These are phyloP conservation scores for Sycophaga agraensis DNA, from an alignment of 1,140 invertebrate species.

Conservation along the genomic window DNA sequence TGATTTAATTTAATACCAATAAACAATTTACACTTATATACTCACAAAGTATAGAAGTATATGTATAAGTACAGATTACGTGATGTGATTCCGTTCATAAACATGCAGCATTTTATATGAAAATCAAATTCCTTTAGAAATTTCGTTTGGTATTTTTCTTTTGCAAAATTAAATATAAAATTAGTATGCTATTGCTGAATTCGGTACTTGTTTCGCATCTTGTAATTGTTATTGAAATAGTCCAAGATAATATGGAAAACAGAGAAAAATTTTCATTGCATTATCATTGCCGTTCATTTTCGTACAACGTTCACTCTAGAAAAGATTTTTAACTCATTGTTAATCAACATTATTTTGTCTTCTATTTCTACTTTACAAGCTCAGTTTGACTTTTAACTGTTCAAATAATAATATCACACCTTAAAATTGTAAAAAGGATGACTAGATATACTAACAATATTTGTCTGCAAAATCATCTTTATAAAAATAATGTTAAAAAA, in stretches of 20 bases:
- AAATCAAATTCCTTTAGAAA: slow-evolving; percentile 14
- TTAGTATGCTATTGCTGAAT: too few relatives aligned
- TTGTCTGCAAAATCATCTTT: slow-evolving; percentile 20
- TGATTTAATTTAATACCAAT: too few relatives aligned
- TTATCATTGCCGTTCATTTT: too few relatives aligned
- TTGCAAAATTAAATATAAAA: too few relatives aligned
- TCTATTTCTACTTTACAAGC: slow-evolving; percentile 17
- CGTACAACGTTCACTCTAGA: too few relatives aligned
- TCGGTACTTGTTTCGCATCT: too few relatives aligned
- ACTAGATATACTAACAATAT: slow-evolving; percentile 12
- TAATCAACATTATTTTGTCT: slow-evolving; percentile 4
- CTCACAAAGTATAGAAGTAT: too few relatives aligned
- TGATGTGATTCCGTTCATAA: background rate
- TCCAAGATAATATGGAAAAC: too few relatives aligned
- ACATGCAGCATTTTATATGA: slow-evolving; percentile 10
- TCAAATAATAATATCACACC: slow-evolving; percentile 1
- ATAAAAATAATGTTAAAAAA: slow-evolving; percentile 26
- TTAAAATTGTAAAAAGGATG: slow-evolving; percentile 6
- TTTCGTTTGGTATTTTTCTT: too few relatives aligned
- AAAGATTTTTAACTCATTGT: too few relatives aligned
- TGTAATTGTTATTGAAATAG: too few relatives aligned
- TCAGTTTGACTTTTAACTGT: slow-evolving; percentile 5
- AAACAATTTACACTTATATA: too few relatives aligned
- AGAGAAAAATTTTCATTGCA: background rate
- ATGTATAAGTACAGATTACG: slow-evolving; percentile 7